Evolutionary conservation across 1,140 invertebrate species (phyloP).

Genomic region (Drosophila lowei): DNA sequence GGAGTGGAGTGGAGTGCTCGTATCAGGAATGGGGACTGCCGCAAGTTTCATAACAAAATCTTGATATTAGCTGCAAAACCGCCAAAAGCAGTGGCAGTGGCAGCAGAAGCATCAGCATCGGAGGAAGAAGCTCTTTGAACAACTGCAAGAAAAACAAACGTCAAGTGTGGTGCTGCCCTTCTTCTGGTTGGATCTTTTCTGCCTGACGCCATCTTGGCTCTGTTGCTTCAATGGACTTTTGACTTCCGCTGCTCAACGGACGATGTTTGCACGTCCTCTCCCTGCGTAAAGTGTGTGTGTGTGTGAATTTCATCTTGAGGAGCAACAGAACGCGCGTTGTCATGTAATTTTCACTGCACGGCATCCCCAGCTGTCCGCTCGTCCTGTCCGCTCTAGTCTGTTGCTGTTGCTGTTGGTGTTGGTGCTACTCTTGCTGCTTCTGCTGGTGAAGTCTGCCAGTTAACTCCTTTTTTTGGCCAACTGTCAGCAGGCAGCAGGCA

Average conservation of each 20-base stretch:
- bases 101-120: conserved; percentile 6
- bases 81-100: conserved; percentile 40
- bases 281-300: conserved; percentile 16
- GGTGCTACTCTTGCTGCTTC: conserved; percentile 16
- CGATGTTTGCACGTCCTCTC: conserved; percentile 44
- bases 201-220: conserved; percentile 16
- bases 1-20: background rate
- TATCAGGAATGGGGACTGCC: conserved; percentile 18
- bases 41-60: conserved; percentile 59
- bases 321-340: conserved; percentile 57
- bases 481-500: conserved; percentile 36
- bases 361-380: conserved; percentile 16
- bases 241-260: conserved; percentile 61
- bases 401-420: conserved; percentile 31
- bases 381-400: conserved; percentile 37
- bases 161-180: background rate
- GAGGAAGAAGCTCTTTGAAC: conserved; percentile 19
- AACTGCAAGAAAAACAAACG: conserved; percentile 19
- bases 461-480: conserved; percentile 56
- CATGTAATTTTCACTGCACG: conserved; percentile 68
- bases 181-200: background rate
- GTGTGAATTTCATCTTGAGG: conserved; percentile 52
- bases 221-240: conserved; percentile 60
- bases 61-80: conserved; percentile 55
- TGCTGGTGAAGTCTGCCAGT: conserved; percentile 31